phyloP scores from a whole-genome alignment of 2,797 vertebrate species.

The Numenius phaeopus region DNA sequence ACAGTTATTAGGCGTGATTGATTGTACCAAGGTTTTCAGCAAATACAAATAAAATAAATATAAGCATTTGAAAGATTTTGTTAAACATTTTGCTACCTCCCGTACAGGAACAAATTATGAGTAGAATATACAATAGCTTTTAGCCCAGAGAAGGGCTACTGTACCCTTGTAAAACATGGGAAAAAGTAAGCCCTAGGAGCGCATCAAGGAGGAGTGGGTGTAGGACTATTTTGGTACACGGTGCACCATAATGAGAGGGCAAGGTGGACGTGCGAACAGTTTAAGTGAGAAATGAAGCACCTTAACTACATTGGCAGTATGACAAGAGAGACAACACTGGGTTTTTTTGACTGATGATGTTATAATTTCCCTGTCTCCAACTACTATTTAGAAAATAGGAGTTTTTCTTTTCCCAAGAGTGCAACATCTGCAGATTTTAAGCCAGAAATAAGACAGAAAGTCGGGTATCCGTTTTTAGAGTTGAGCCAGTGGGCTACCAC shows the following conservation, averaged over 20 bases:
- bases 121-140: not conserved
- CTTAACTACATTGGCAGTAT: too few species aligned
- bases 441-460: not conserved
- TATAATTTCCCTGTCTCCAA: not conserved
- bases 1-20: not conserved
- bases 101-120: not conserved
- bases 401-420: not conserved
- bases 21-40: not conserved
- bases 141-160: not conserved
- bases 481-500: not conserved
- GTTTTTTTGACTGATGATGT: not conserved
- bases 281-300: not conserved
- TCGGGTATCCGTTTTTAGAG: not conserved
- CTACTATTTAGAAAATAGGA: not conserved
- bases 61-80: not conserved
- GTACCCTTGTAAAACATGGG: not conserved
- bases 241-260: not conserved
- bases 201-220: not conserved
- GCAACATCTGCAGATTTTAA: not conserved
- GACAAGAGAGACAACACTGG: not conserved
- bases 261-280: fast-evolving
- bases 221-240: not conserved
- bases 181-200: not conserved
- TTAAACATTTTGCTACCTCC: not conserved
- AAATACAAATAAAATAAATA: not conserved